Base-by-base conservation (phyloP, 2,113 vertebrate species). In the Penelope pileata region DNA sequence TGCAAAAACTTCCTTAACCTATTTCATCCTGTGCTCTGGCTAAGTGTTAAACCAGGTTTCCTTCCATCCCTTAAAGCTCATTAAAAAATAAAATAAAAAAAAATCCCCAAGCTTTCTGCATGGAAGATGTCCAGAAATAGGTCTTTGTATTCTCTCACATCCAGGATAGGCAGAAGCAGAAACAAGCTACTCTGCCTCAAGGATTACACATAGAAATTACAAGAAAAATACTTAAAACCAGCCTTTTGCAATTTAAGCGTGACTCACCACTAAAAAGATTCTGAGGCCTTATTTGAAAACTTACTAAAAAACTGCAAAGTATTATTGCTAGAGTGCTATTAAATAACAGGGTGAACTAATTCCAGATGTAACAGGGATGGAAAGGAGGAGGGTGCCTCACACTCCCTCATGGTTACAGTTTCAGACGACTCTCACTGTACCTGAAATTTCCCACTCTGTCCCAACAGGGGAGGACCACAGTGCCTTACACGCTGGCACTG, bases 261-360 rank as follows among this genome's bases (percentile, higher is more conserved):
- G 38, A 75, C 53, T 32, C 13, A 50, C 47, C 38, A 48, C 38
- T 63, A 86, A 83, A 2, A 2, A 68, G 0, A 0, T 56, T 81
- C 58, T 68, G 54, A 69, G 40, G 48, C 8, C 47, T 75, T 54
- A 68, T 34, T 74, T 93, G 83, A 88, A 88, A 74, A 13, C 27
- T 60, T 42, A 50, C 43, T 81, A 74, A 89, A 90, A 47, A 88
- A 53, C 59, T 68, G 50, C 36, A 32, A 91, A 93, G 22, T 88
- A 36, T 83, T 73, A 54, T 32, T 70, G 26, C n/a, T 74, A 22
- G 3, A 53, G 42, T 6, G 2, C 62, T 79, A 83, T 42, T 85
- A 88, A 90, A 79, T 53, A 87, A 73, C 59, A 76, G 22, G 21
- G 50, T 59, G 94, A 94, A 96, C 86, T 72, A 77, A 93, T 83